Evolutionary conservation across 1,140 invertebrate species (phyloP), one percentile per base, ranked within the genome.

Genomic region (Centruroides sculpturatus): DNA sequence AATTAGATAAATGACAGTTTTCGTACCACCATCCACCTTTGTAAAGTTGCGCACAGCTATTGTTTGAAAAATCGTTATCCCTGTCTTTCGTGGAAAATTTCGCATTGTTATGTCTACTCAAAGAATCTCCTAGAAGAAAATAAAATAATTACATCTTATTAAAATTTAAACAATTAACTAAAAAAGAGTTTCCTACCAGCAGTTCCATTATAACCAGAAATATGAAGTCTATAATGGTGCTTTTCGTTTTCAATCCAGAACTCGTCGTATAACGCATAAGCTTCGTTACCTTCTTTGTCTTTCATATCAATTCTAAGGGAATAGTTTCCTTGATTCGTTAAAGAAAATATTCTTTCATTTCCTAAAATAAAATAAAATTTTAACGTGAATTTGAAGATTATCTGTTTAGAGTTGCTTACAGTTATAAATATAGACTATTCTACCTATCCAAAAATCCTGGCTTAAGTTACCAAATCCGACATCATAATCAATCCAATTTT

Each of bases 1-100:
- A 81, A 77, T 94, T 94, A 9, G 86, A 86, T 71, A 90, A 87
- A 69, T 94, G 91, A 74, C 92, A 96, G 71, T 91, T 86, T 56
- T 73, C 74, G 63, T 75, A 78, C 77, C 77, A 78, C 76, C 76
- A 79, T 1, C 75, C 77, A 3, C 74, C 73, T 46, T 72, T 71
- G 66, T 75, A 77, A 62, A 70, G 72, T 56, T 78, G 70, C 0
- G 85, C 83, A 70, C 85, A 88, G 59, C 80, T 81, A n/a, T 82
- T 81, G 13, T 83, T 82, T 35, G 76, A 73, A 11, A 78, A 77
- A 67, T 88, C 86, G 67, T 86, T 84, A 69, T 88, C 85, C 23
- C 74, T 70, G 60, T 88, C 86, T 50, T 76, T 74, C 0, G 85
- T 85, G 47, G 83, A 84, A 70, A 87, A 88, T 70, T 80, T 81